Evolutionary conservation across 1,140 invertebrate species (phyloP).

Genomic region (Drosophila nannoptera): DNA sequence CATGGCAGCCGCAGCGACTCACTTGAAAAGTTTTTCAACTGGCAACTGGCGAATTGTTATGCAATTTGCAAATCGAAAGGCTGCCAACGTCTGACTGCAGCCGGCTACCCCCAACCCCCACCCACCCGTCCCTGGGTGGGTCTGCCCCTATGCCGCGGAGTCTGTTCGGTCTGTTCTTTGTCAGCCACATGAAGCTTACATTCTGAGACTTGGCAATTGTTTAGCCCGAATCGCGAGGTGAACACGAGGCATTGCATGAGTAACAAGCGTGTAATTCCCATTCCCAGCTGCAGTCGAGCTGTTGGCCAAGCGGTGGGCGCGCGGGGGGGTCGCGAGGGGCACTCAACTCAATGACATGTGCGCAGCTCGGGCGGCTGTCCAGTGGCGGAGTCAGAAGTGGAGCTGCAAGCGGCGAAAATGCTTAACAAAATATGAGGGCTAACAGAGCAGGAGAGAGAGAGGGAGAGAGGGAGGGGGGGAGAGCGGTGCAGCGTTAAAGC

Average conservation of each 20-base stretch:
- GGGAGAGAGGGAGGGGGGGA: too few species aligned
- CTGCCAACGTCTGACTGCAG: slow-evolving; percentile 41
- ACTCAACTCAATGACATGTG: slow-evolving; percentile 35
- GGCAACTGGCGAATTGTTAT: slow-evolving; percentile 50
- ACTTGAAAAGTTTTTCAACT: slow-evolving; percentile 23
- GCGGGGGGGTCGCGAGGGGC: slow-evolving; percentile 13
- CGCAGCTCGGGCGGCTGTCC: not conserved
- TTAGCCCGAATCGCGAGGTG: slow-evolving; percentile 39
- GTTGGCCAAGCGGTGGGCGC: not conserved
- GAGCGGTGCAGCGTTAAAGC: slow-evolving; percentile 26
- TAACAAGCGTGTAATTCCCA: slow-evolving; percentile 69
- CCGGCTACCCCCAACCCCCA: too few species aligned
- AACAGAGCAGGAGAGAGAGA: not conserved
- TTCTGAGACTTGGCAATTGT: slow-evolving; percentile 38
- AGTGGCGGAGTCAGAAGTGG: slow-evolving; percentile 17
- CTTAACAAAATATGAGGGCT: slow-evolving; percentile 44
- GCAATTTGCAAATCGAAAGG: slow-evolving; percentile 64
- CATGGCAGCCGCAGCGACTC: slow-evolving; percentile 25
- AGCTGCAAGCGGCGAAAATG: not conserved
- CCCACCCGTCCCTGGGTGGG: too few species aligned
- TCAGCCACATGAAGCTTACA: slow-evolving; percentile 25
- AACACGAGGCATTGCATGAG: slow-evolving; percentile 58
- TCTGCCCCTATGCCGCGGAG: too few species aligned
- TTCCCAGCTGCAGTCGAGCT: slow-evolving; percentile 8
- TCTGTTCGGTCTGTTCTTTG: slow-evolving; percentile 48